Conservation (phyloP, 2,797 vertebrate species). For the Tapera naevia region DNA sequence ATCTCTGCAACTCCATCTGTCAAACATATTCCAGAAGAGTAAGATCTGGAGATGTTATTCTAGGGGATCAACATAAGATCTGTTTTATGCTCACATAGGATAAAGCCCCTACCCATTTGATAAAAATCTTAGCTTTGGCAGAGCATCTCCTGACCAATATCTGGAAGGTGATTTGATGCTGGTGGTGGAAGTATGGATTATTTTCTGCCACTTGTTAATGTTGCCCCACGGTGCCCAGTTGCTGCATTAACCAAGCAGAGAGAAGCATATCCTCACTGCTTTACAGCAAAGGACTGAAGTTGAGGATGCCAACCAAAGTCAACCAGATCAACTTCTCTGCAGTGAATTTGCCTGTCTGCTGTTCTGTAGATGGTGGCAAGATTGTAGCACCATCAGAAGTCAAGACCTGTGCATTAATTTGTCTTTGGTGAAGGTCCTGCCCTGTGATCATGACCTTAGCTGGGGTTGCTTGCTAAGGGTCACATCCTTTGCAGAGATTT, state of each 20-base stretch:
- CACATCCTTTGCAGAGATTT: not conserved
- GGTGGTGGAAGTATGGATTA: not conserved
- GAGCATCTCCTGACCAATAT: not conserved
- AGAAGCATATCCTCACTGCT: not conserved
- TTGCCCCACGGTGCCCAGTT: not conserved
- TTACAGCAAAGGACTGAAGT: not conserved
- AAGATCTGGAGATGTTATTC: not conserved
- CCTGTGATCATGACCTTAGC: not conserved
- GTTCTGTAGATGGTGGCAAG: not conserved
- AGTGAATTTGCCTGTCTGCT: not conserved
- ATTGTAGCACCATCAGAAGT: not conserved
- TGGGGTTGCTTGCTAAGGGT: not conserved
- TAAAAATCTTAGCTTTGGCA: not conserved
- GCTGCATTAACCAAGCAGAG: too few relatives aligned
- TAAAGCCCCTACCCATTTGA: not conserved
- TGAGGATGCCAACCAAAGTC: not conserved
- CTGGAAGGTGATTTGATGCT: not conserved
- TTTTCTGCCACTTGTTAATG: not conserved
- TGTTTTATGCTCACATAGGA: not conserved
- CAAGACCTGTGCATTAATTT: not conserved
- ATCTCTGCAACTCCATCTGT: not conserved
- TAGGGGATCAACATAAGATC: not conserved
- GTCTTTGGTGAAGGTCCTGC: not conserved
- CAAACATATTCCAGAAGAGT: not conserved
- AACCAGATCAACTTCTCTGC: not conserved